Evolutionary conservation across 2,888 invertebrate genomes (phyloP), one percentile per base, ranked within the genome.

Genomic region (Diadegma fenestrale): DNA sequence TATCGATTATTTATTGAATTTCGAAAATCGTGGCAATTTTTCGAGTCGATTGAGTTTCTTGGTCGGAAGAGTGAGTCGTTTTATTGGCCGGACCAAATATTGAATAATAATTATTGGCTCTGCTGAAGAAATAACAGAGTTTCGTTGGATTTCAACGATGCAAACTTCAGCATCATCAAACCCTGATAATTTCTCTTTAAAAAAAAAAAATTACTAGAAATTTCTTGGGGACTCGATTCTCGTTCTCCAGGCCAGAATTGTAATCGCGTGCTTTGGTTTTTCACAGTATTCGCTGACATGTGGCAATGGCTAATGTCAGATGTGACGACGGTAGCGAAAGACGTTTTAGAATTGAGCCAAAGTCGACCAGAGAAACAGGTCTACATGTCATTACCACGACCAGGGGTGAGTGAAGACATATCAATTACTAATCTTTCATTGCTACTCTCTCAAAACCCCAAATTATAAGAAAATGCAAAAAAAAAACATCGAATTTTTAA

Each of bases 241-340:
- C 8, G 2, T 17, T 54, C 0, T 2, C 22, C 10, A 14, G 10
- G 4, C 26, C 37, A 37, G 1, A 26, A 26, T 58, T 14, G 26
- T 69, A 45, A 69, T 69, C 17, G 12, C 8, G 26, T 30, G 8
- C 17, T n/a, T 14, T 61, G n/a, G 17, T 43, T 58, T 63, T 71
- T 77, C 87, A 86, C 92, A 94, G 98, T 98, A 88, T 98, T 98
- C 93, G 96, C 97, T 43, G 98, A 98, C 92, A 98, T 98, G 97
- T 99, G 99, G 97, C 98, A 98, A 92, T 97, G 98, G 95, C 95
- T 99, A 85, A 97, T 98, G 90, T 97, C 97, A 30, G 99, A 99
- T 93, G 97, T 99, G n/a, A 97, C 97, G 76, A 95, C 97, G 33
- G 96, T 99, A 85, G 98, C 98, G 51, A 97, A 98, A 92, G 98